phyloP scores from a whole-genome alignment of 53 echinoderm and acorn worm species.

The Holothuria scabra region DNA sequence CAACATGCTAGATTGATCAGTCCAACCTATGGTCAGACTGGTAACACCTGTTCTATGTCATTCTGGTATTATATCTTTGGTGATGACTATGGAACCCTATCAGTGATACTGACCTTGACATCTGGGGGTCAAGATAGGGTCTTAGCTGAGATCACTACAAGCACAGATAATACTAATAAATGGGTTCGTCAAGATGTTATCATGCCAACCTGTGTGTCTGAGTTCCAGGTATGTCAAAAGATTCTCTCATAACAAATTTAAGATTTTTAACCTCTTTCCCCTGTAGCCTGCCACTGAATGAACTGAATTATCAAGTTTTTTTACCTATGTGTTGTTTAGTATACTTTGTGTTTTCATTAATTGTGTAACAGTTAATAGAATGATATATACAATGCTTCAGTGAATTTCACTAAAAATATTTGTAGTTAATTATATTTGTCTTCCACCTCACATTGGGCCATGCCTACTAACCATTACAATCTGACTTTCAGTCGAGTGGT shows the following conservation, averaged over 20 bases:
- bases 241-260: neutral
- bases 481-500: no score
- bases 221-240: constrained; percentile 71
- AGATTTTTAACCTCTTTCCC: no score
- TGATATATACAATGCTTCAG: no score
- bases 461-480: no score
- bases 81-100: constrained; percentile 59
- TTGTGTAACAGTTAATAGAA: no score
- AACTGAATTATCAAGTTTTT: no score
- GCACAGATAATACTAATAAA: constrained; percentile 52
- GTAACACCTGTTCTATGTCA: constrained; percentile 52
- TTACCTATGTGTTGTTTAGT: neutral
- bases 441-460: no score
- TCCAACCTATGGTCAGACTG: constrained; percentile 52
- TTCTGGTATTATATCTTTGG: constrained; percentile 89
- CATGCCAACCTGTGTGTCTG: constrained; percentile 68
- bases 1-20: constrained; percentile 58
- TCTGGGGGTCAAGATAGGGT: constrained; percentile 36
- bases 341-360: no score
- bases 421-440: no score
- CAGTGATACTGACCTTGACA: constrained; percentile 29
- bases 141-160: constrained; percentile 27
- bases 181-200: constrained; percentile 74
- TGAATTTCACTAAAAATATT: no score
- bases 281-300: no score